phyloP scores from a whole-genome alignment of 2,888 invertebrate species.

The Thyatira batis region DNA sequence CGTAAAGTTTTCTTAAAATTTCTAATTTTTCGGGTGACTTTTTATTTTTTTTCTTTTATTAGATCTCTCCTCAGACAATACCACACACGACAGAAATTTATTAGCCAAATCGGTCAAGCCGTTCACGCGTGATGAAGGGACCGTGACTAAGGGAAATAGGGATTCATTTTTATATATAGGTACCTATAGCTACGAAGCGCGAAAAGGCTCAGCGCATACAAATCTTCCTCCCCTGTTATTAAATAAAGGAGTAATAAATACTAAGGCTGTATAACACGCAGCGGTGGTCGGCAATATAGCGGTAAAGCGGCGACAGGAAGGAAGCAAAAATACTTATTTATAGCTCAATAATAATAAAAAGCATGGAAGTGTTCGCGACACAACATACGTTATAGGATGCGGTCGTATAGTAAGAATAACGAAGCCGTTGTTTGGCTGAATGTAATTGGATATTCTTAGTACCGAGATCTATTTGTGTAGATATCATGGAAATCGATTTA shows the following conservation, averaged over 20 bases:
- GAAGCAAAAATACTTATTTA: conserved; percentile 2
- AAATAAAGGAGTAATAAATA: conserved; percentile 17
- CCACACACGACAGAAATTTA: no score
- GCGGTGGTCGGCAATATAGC: conserved; percentile 18
- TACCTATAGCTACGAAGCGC: neutral
- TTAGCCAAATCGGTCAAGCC: neutral
- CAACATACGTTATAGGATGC: neutral
- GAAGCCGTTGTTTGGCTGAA: neutral
- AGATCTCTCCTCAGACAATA: no score
- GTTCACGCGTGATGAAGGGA: no score
- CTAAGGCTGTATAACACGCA: conserved; percentile 12
- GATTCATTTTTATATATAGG: no score
- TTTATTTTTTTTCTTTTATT: no score
- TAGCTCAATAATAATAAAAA: neutral
- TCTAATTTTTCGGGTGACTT: no score
- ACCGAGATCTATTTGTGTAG: no score
- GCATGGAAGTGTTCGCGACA: neutral
- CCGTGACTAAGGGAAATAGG: neutral
- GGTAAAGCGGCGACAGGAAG: conserved; percentile 10
- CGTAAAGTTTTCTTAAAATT: no score
- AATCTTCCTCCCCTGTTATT: neutral
- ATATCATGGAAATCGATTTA: no score
- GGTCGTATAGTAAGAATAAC: neutral
- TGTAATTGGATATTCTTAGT: neutral
- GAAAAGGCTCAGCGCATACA: neutral